Evolutionary conservation across 2,113 vertebrate genomes (phyloP), one percentile per base, ranked within the genome.

Genomic region (Mesoclemmys tuberculata): DNA sequence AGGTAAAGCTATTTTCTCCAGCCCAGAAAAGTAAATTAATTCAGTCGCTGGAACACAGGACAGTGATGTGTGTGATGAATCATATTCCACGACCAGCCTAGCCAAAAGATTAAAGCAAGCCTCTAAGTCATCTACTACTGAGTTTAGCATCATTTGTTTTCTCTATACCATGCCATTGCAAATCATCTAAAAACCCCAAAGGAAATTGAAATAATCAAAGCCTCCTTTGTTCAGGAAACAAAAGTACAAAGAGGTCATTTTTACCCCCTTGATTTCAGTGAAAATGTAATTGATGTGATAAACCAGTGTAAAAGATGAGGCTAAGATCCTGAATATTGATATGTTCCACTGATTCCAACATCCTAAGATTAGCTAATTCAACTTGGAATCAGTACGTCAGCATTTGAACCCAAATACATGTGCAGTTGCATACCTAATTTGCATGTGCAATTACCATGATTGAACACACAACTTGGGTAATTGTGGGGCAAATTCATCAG

Each of bases 1-100:
- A 95, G 90, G 86, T 38, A 91, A 93, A 94, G 89, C 86, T 91
- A 87, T 93, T 95, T 88, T 81, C 44, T 80, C 87, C 90, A 88
- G 92, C 71, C 71, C 56, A 75, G 81, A 54, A 90, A 84, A 96
- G 68, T 82, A 91, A 95, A 95, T 16, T 49, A 93, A 91, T 78
- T 92, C 94, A 58, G 88, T 49, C 82, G 80, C 90, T 90, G 90
- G 94, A 95, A 93, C 87, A 78, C 71, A 88, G 92, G 88, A 75
- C 64, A 74, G 89, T 3, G 0, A 35, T 0, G 5, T 77, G 74
- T 26, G 74, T 94, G 93, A 94, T 91, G 90, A 91, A 93, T 78
- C 90, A 88, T 21, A 80, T 10, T 82, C 68, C 58, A 56, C 48
- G 58, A 77, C 80, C 80, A 95, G 68, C 44, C 79, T 58, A 82